Evolutionary conservation across 2,888 invertebrate genomes (phyloP).

Genomic region (Callimorpha dominula): DNA sequence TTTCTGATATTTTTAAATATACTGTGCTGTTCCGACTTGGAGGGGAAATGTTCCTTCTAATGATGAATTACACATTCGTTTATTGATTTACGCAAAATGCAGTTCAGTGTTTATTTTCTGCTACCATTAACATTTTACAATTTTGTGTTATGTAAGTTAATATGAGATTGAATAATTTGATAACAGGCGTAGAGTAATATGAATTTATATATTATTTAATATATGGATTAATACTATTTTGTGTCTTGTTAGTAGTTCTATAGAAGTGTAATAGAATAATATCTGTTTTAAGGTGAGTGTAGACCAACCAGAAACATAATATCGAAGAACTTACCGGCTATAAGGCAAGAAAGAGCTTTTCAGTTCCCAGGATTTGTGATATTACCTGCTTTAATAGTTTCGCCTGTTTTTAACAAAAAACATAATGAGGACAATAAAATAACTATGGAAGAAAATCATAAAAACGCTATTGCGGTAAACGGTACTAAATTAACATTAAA

Average conservation of each 20-base stretch:
- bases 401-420: constrained; percentile 15
- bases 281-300: constrained; percentile 43
- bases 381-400: constrained; percentile 35
- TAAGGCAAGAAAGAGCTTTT: constrained; percentile 8
- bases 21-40: constrained; percentile 28
- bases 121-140: constrained; percentile 18
- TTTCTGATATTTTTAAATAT: constrained; percentile 27
- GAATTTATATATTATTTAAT: neutral
- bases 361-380: constrained; percentile 33
- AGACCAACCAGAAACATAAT: neutral
- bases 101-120: constrained; percentile 54
- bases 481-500: constrained; percentile 13
- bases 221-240: neutral
- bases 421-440: neutral
- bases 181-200: neutral
- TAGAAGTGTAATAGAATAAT: neutral
- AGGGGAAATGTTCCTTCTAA: constrained; percentile 18
- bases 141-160: constrained; percentile 37
- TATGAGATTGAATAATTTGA: neutral
- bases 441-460: neutral
- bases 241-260: neutral
- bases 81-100: constrained; percentile 68
- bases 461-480: neutral
- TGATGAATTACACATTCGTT: constrained; percentile 37
- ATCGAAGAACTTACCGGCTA: constrained; percentile 5